Percentiles rank a stretch among this genome's conserved stretches.
These are phyloP conservation scores for Pseudanteris insignis DNA, from an alignment of 2,888 invertebrate genomes.

Conservation along the genomic window DNA sequence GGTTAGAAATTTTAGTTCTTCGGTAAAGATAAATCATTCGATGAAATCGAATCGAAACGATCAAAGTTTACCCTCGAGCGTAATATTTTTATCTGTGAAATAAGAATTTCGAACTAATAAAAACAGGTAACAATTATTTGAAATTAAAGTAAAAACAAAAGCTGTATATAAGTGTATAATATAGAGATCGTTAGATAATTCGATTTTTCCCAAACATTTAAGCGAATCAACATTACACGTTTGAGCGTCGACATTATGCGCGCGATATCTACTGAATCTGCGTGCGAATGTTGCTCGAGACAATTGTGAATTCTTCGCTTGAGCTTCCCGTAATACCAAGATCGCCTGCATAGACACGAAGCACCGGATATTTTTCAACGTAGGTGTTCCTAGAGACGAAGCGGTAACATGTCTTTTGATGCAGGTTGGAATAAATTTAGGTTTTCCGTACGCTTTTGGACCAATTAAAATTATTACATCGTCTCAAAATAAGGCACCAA, in stretches of 20 bases:
- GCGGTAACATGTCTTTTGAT: constrained; percentile 10
- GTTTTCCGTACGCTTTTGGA: too few relatives aligned
- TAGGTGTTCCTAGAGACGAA: constrained; percentile 3
- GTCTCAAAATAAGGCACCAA: too few relatives aligned
- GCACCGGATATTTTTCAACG: constrained; percentile 26
- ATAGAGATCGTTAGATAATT: constrained; percentile 1
- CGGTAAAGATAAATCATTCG: too few relatives aligned
- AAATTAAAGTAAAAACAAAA: too few relatives aligned
- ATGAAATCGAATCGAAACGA: too few relatives aligned
- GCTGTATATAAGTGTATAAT: too few relatives aligned
- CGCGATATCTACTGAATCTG: constrained; percentile 27
- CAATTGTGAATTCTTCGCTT: constrained; percentile 31
- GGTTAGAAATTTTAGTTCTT: too few relatives aligned
- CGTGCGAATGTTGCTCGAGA: constrained; percentile 35
- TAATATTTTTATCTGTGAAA: too few relatives aligned
- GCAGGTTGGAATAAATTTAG: constrained; percentile 26
- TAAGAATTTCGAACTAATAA: too few relatives aligned
- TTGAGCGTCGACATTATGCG: constrained; percentile 9
- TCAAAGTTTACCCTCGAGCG: too few relatives aligned
- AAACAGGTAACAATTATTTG: too few relatives aligned
- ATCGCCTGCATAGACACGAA: constrained; percentile 33
- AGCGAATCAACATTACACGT: constrained; percentile 17
- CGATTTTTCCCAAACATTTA: constrained; percentile 13
- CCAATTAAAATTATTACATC: too few relatives aligned
- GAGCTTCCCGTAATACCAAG: constrained; percentile 31